Conservation (phyloP, 2,113 vertebrate genomes). For the Seriola quinqueradiata region DNA sequence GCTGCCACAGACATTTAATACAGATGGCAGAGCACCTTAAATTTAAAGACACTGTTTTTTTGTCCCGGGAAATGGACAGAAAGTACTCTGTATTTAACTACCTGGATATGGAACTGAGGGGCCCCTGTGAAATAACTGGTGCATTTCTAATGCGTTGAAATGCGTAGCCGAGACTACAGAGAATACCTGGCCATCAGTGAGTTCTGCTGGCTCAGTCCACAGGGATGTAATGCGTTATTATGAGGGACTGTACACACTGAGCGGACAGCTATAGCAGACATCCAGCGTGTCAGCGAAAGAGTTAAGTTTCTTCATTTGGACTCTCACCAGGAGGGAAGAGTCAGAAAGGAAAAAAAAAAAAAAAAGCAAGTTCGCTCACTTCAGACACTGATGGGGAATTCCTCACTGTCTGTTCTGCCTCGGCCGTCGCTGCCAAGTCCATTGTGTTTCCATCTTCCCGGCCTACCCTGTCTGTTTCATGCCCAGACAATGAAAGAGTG, state of each 20-base stretch:
- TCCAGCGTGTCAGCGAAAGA: slow-evolving; percentile 43
- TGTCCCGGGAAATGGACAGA: slow-evolving; percentile 47
- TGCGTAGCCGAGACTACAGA: slow-evolving; percentile 2
- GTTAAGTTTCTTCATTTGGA: slow-evolving; percentile 67
- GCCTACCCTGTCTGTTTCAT: slow-evolving; percentile 30
- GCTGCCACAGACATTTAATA: slow-evolving; percentile 59
- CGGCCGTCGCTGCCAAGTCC: slow-evolving; percentile 49
- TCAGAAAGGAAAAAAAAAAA: slow-evolving; percentile 17
- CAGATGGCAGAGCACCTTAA: slow-evolving; percentile 56
- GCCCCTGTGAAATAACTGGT: slow-evolving; percentile 53
- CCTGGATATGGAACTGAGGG: slow-evolving; percentile 29
- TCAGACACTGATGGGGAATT: slow-evolving; percentile 75
- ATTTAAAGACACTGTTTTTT: slow-evolving; percentile 59
- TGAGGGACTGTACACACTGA: neutral
- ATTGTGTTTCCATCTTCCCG: slow-evolving; percentile 52
- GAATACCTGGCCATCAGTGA: slow-evolving; percentile 4
- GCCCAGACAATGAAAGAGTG: slow-evolving; percentile 39
- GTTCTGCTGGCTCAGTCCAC: slow-evolving; percentile 9
- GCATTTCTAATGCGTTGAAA: slow-evolving; percentile 57
- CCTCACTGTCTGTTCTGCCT: slow-evolving; percentile 59
- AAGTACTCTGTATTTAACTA: slow-evolving; percentile 51
- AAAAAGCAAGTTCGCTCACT: slow-evolving; percentile 53
- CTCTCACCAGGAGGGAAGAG: slow-evolving; percentile 56
- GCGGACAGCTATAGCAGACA: slow-evolving; percentile 32
- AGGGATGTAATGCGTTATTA: slow-evolving; percentile 19